These are phyloP conservation scores for Nematopogon swammerdamellus DNA, from an alignment of 2,888 invertebrate species.

Conservation along the genomic window DNA sequence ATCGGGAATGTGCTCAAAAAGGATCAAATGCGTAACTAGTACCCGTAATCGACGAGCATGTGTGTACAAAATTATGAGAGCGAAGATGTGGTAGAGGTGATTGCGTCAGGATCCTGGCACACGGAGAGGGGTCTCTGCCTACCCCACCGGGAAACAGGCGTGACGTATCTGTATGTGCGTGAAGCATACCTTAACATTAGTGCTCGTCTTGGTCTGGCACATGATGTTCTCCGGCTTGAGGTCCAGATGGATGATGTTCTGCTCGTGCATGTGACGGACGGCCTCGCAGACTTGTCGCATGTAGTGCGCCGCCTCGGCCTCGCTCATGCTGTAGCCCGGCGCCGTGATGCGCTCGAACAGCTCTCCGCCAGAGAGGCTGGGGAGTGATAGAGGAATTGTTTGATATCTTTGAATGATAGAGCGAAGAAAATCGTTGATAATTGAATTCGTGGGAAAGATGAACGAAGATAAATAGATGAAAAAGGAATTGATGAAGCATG, in stretches of 20 bases:
- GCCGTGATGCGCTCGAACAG: constrained; percentile 98
- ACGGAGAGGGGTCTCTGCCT: too few relatives aligned
- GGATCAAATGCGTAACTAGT: too few relatives aligned
- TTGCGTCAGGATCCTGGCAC: too few relatives aligned
- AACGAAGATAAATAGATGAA: too few relatives aligned
- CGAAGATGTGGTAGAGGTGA: too few relatives aligned
- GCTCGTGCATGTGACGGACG: constrained; percentile 98
- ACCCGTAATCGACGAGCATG: too few relatives aligned
- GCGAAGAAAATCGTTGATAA: background rate
- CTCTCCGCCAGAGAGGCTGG: constrained; percentile 95
- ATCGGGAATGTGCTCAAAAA: too few relatives aligned
- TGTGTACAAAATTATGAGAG: too few relatives aligned
- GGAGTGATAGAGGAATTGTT: background rate
- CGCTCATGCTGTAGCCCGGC: constrained; percentile 97
- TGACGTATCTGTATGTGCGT: too few relatives aligned
- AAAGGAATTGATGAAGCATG: too few relatives aligned
- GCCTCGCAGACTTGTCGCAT: constrained; percentile 98
- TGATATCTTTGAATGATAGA: background rate
- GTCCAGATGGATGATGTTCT: constrained; percentile 97
- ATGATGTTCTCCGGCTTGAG: constrained; percentile 99
- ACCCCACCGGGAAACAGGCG: too few relatives aligned
- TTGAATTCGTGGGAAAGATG: too few relatives aligned
- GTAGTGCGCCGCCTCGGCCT: constrained; percentile 98
- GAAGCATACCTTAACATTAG: constrained; percentile 89
- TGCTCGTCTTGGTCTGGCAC: constrained; percentile 95